These are phyloP conservation scores for Ernsta delagoae DNA, from an alignment of 2,888 invertebrate genomes.

Conservation along the genomic window DNA sequence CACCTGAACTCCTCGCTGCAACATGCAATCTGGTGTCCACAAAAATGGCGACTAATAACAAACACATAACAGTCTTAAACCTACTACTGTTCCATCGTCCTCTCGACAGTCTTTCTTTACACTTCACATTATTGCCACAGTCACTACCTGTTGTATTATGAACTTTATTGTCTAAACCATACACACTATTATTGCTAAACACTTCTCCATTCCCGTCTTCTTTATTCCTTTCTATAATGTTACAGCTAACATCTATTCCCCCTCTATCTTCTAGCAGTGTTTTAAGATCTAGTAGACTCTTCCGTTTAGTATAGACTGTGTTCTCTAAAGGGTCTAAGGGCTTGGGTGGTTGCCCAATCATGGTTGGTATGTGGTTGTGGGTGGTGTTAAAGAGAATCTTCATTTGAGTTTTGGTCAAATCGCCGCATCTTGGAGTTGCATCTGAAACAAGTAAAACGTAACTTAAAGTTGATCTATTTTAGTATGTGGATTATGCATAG, in stretches of 20 bases:
- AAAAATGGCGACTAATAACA: slow-evolving; percentile 68
- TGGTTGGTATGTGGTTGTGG: slow-evolving; percentile 52
- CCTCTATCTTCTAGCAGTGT: slow-evolving; percentile 79
- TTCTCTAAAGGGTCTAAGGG: slow-evolving; percentile 62
- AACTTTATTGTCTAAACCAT: slow-evolving; percentile 61
- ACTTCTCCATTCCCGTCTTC: slow-evolving; percentile 50
- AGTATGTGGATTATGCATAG: too few relatives aligned
- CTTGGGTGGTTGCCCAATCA: slow-evolving; percentile 56
- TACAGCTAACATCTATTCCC: slow-evolving; percentile 49
- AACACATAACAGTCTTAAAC: slow-evolving; percentile 71
- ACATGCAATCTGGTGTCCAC: slow-evolving; percentile 62
- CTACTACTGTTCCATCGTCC: slow-evolving; percentile 66
- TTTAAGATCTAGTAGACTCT: slow-evolving; percentile 74
- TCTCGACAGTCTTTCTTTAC: slow-evolving; percentile 55
- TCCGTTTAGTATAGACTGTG: slow-evolving; percentile 62
- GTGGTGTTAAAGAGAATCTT: slow-evolving; percentile 44
- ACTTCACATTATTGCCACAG: slow-evolving; percentile 54
- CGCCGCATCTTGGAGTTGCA: slow-evolving; percentile 65
- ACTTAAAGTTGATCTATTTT: too few relatives aligned
- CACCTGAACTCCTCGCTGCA: slow-evolving; percentile 78
- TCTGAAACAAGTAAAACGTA: slow-evolving; percentile 61
- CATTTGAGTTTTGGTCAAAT: slow-evolving; percentile 66
- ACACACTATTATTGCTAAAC: slow-evolving; percentile 63
- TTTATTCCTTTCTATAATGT: slow-evolving; percentile 42
- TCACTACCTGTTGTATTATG: slow-evolving; percentile 49